phyloP scores from a whole-genome alignment of 2,797 vertebrate genomes.

The Epinephelus malabaricus region DNA sequence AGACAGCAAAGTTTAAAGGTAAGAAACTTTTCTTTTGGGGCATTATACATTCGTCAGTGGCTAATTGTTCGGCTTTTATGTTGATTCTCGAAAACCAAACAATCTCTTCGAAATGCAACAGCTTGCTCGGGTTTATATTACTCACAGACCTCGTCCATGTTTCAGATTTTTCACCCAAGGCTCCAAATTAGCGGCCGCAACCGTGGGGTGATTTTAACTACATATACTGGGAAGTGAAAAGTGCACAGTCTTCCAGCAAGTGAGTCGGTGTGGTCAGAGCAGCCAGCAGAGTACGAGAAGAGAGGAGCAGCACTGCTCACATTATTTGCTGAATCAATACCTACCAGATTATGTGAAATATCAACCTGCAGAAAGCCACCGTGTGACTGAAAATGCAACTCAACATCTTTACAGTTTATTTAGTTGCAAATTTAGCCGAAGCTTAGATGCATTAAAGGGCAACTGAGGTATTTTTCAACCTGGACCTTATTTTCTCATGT shows the following conservation, averaged over 20 bases:
- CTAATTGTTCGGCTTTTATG: neutral
- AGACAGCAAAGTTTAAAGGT: conserved; percentile 5
- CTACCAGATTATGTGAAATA: conserved; percentile 70
- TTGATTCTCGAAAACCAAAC: conserved; percentile 12
- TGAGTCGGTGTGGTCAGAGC: conserved; percentile 54
- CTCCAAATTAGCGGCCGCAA: conserved; percentile 45
- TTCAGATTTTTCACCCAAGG: conserved; percentile 14
- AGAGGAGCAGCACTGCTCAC: conserved; percentile 40
- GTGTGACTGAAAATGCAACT: conserved; percentile 43
- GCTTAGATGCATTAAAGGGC: too few species aligned
- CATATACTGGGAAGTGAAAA: conserved; percentile 66
- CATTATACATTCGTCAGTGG: neutral
- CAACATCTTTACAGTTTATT: conserved; percentile 6
- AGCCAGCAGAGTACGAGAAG: conserved; percentile 35
- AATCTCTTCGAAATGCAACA: neutral
- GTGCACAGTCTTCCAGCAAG: conserved; percentile 67
- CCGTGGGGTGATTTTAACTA: conserved; percentile 19
- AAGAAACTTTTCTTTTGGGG: neutral
- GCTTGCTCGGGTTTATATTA: conserved; percentile 11
- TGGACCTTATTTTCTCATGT: too few species aligned
- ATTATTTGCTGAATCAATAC: conserved; percentile 73
- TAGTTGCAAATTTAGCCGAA: neutral
- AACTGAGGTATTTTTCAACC: too few species aligned
- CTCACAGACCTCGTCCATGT: neutral
- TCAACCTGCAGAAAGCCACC: conserved; percentile 38